Base-by-base conservation (phyloP, 64 coral and sea anemone species). In the Montipora capricornis region DNA sequence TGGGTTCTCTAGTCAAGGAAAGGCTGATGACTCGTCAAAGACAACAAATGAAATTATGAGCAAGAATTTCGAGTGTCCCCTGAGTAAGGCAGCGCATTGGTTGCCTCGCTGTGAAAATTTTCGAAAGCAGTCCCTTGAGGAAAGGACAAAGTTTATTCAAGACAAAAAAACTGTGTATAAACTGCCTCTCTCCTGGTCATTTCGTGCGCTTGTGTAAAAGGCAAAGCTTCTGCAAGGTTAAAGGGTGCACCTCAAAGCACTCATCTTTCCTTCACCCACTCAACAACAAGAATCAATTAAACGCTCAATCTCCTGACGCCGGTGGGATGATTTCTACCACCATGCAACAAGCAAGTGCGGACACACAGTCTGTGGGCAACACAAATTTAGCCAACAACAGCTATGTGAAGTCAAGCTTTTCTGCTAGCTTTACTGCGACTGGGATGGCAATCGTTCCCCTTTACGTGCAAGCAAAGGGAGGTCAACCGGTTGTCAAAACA, bases 81-180 rank as follows among this genome's bases (percentile, higher is more conserved):
- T 87, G 9, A 70, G 88, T 14, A 24, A 12, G 29, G 55, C 46
- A 1, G 37, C 46, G 1, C 88, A 90, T 45, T 90, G 88, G 88
- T 69, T 80, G 19, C 47, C 88, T 47, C 88, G 88, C 5, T 91
- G 90, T 61, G 22, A 74, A 73, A 20, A 81, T 75, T 37, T 76
- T 86, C 52, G 69, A 37, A 71, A 73, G 37, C 70, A 88, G 68
- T 88, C 86, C 47, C 47, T 88, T 16, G 16, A 73, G 9, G 86
- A 26, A 26, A 26, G 26, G 26, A 26, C 20, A 88, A 76, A 75
- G 87, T 89, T 89, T 78, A 48, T 59, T 8, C 47, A 51, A 46
- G 22, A 51, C 26, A 89, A 89, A 46, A 46, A 67, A 46, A 89
- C 84, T 77, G 26, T 89, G 87, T 12, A 74, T 76, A 29, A 89